Evolutionary conservation across 2,113 vertebrate genomes (phyloP).

Genomic region (Vimba vimba): DNA sequence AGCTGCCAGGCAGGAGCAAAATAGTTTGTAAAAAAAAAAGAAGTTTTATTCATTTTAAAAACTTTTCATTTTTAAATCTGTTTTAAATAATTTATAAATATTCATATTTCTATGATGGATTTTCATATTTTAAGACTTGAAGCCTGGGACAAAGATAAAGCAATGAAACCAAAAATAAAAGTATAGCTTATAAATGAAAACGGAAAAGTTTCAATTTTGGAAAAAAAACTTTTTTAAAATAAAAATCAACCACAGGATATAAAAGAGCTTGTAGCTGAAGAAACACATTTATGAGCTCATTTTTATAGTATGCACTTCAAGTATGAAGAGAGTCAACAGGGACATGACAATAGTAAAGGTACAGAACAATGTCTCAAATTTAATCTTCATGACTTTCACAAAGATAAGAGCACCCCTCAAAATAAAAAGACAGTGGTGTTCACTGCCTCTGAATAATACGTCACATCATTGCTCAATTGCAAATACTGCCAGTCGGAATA

Average conservation of each 20-base stretch:
- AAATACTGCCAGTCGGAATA: neutral
- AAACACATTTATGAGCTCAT: slow-evolving; percentile 5
- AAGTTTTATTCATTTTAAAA: neutral
- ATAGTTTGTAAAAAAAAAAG: too few species aligned
- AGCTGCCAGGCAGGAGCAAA: too few species aligned
- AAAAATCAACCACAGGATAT: neutral
- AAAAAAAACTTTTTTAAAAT: too few species aligned
- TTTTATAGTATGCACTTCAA: neutral
- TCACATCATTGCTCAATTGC: neutral
- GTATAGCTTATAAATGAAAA: neutral
- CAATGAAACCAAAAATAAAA: neutral
- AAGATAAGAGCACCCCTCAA: neutral
- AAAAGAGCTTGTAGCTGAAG: neutral
- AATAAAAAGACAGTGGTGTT: neutral
- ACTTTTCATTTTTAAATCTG: neutral
- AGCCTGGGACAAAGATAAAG: neutral
- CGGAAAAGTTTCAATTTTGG: neutral
- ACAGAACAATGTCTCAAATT: neutral
- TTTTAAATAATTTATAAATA: neutral
- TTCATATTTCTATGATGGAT: neutral
- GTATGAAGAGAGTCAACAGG: slow-evolving; percentile 1
- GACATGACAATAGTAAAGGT: slow-evolving; percentile 2
- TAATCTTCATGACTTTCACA: slow-evolving; percentile 12
- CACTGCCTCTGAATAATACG: neutral
- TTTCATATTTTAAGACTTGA: neutral